phyloP scores from a whole-genome alignment of 2,888 invertebrate genomes.

The Anorthoa munda region DNA sequence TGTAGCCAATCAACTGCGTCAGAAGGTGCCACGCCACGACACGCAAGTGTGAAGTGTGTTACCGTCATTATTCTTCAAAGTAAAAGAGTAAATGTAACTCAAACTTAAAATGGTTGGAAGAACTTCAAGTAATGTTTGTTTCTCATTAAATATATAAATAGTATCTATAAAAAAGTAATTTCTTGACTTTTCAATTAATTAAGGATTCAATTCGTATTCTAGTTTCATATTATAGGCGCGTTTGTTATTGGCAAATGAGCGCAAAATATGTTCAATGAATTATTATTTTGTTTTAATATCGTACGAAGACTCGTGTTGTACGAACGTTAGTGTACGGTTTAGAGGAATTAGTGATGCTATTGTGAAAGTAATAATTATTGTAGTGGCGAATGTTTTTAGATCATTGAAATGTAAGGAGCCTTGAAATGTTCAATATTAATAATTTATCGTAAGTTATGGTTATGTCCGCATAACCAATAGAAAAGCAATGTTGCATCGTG shows the following conservation, averaged over 20 bases:
- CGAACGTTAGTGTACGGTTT: slow-evolving; percentile 21
- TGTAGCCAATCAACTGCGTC: too few relatives aligned
- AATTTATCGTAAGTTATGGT: slow-evolving; percentile 65
- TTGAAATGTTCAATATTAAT: slow-evolving; percentile 68
- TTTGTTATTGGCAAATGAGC: slow-evolving; percentile 27
- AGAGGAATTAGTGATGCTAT: slow-evolving; percentile 48
- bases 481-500: slow-evolving; percentile 66
- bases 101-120: neutral
- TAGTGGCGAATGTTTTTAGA: slow-evolving; percentile 67
- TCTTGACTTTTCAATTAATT: slow-evolving; percentile 5
- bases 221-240: neutral
- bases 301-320: slow-evolving; percentile 39
- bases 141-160: too few relatives aligned
- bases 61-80: too few relatives aligned
- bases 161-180: neutral
- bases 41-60: too few relatives aligned
- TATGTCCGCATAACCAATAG: slow-evolving; percentile 54
- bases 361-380: slow-evolving; percentile 55
- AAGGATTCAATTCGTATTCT: slow-evolving; percentile 6
- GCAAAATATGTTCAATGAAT: slow-evolving; percentile 19
- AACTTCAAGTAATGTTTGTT: too few relatives aligned
- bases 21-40: too few relatives aligned
- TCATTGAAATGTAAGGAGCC: slow-evolving; percentile 67
- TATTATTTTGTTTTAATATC: slow-evolving; percentile 38
- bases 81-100: neutral